Conservation (phyloP, 2,797 vertebrate species). For the Pteronotus mesoamericanus region DNA sequence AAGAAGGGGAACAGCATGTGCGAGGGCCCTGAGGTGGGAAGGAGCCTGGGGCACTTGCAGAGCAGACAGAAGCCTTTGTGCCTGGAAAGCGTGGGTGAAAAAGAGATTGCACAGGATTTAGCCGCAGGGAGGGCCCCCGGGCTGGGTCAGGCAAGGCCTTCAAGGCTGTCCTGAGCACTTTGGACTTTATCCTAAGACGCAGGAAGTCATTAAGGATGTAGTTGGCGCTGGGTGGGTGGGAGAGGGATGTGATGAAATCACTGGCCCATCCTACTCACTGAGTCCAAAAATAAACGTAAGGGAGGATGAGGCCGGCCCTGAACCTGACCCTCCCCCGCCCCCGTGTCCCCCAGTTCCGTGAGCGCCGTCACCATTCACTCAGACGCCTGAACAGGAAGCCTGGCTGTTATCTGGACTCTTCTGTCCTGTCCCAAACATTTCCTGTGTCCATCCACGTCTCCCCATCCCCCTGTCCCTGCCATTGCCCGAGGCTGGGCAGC, state of each 20-base stretch:
- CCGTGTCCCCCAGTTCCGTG: background rate
- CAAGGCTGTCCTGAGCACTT: background rate
- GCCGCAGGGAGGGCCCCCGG: background rate
- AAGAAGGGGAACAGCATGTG: background rate
- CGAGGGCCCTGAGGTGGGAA: background rate
- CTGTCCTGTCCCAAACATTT: background rate
- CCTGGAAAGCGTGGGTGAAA: background rate
- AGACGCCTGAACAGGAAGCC: background rate
- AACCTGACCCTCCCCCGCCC: background rate
- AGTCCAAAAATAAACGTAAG: background rate
- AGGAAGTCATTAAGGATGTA: background rate
- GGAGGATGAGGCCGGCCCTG: background rate
- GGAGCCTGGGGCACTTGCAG: background rate
- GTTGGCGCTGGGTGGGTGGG: background rate
- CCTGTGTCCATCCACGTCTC: background rate
- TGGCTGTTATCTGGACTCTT: background rate
- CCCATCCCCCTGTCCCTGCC: background rate
- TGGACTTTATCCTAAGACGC: background rate
- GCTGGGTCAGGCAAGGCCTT: no score
- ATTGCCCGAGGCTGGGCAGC: background rate
- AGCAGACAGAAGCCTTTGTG: background rate
- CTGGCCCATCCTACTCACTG: background rate
- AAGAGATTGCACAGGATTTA: no score
- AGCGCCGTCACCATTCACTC: background rate
- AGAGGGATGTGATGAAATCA: background rate